Conservation (phyloP, 2,888 invertebrate species). For the Gonocerus acuteangulatus region DNA sequence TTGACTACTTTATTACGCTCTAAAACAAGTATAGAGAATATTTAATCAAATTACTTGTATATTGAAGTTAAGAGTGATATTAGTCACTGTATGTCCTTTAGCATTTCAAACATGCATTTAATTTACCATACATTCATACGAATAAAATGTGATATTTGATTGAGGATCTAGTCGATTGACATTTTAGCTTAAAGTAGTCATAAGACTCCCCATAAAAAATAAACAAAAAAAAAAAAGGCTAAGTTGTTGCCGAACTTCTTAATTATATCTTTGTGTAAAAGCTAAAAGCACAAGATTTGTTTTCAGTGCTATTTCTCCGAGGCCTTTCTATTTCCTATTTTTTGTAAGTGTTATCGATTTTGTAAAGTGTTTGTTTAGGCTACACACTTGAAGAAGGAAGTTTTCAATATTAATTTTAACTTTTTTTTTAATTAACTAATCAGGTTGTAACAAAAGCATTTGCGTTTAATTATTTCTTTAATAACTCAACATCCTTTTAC, state of each 20-base stretch:
- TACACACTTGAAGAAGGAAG: too few relatives aligned
- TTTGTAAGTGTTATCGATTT: too few relatives aligned
- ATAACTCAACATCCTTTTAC: too few relatives aligned
- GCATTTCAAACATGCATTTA: constrained; percentile 24
- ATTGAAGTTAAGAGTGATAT: constrained; percentile 4
- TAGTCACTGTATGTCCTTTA: constrained; percentile 6
- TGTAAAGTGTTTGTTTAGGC: too few relatives aligned
- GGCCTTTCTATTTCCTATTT: too few relatives aligned
- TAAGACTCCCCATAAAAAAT: constrained; percentile 9
- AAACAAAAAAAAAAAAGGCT: neutral
- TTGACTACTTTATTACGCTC: neutral
- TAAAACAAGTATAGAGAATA: constrained; percentile 10
- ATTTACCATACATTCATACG: constrained; percentile 18
- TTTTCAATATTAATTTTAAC: too few relatives aligned
- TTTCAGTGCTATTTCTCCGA: neutral
- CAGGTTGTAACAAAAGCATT: too few relatives aligned
- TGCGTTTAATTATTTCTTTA: too few relatives aligned
- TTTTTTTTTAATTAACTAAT: too few relatives aligned
- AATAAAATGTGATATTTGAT: constrained; percentile 26
- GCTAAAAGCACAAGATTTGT: neutral
- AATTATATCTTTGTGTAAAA: neutral
- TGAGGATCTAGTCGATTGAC: constrained; percentile 27
- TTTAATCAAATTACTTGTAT: constrained; percentile 18
- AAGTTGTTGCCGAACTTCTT: neutral
- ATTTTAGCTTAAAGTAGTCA: constrained; percentile 11